phyloP scores from a whole-genome alignment of 1,140 invertebrate species.

The Leptinotarsa lineolata region DNA sequence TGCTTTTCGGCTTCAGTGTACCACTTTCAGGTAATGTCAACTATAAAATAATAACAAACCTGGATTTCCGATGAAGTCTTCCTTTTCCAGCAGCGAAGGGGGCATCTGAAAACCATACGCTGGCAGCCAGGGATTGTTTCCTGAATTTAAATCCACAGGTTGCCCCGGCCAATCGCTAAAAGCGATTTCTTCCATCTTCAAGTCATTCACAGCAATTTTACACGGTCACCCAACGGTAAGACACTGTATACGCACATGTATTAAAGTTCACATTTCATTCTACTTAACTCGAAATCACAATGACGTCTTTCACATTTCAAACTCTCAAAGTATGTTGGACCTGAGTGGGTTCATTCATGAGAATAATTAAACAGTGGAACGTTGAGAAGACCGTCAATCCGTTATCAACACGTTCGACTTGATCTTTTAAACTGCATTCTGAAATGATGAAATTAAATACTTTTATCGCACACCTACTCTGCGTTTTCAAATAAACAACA shows the following conservation, averaged over 20 bases:
- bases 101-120: conserved; percentile 68
- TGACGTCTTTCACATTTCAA: not conserved
- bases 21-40: too few species aligned
- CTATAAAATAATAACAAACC: conserved; percentile 51
- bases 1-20: too few species aligned
- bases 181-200: conserved; percentile 63
- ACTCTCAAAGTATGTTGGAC: not conserved
- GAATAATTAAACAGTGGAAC: not conserved
- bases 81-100: conserved; percentile 60
- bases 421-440: not conserved
- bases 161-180: conserved; percentile 69
- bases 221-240: conserved; percentile 24
- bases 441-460: not conserved
- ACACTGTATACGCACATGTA: not conserved
- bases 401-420: not conserved
- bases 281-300: not conserved
- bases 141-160: conserved; percentile 54
- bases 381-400: not conserved
- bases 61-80: conserved; percentile 64
- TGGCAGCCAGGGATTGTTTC: conserved; percentile 68
- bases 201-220: conserved; percentile 47
- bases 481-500: conserved; percentile 1
- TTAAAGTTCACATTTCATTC: not conserved
- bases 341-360: not conserved
- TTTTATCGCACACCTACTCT: conserved; percentile 16